phyloP scores from a whole-genome alignment of 2,113 vertebrate genomes.

The Toxostoma redivivum region DNA sequence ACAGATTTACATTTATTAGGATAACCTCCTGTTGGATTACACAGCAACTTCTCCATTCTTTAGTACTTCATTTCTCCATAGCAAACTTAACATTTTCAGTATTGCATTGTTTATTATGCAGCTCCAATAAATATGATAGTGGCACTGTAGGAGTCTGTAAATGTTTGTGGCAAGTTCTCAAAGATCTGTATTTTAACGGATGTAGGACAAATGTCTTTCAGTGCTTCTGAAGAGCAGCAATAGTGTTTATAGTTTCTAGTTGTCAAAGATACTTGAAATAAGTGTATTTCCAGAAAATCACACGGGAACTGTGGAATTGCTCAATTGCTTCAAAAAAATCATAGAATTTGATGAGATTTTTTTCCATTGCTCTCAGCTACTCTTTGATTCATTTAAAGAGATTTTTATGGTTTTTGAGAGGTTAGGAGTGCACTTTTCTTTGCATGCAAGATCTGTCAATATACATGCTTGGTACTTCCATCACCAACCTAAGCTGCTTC shows the following conservation, averaged over 20 bases:
- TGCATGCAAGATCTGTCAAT: background rate
- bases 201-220: background rate
- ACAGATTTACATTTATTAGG: background rate
- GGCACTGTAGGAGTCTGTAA: background rate
- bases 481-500: background rate
- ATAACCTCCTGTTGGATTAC: background rate
- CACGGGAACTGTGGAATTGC: background rate
- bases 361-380: background rate
- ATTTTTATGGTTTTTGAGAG: background rate
- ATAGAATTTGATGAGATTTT: background rate
- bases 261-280: background rate
- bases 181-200: background rate
- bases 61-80: background rate
- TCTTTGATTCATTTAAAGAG: background rate
- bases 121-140: background rate
- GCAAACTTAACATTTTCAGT: background rate
- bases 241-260: background rate
- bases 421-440: background rate
- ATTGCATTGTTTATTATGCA: background rate
- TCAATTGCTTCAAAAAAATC: background rate
- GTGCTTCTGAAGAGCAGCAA: background rate
- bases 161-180: background rate
- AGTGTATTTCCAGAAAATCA: slow-evolving; percentile 6
- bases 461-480: background rate
- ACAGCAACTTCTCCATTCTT: background rate